phyloP scores from a whole-genome alignment of 2,797 vertebrate species.

The Arrhamphus sclerolepis region DNA sequence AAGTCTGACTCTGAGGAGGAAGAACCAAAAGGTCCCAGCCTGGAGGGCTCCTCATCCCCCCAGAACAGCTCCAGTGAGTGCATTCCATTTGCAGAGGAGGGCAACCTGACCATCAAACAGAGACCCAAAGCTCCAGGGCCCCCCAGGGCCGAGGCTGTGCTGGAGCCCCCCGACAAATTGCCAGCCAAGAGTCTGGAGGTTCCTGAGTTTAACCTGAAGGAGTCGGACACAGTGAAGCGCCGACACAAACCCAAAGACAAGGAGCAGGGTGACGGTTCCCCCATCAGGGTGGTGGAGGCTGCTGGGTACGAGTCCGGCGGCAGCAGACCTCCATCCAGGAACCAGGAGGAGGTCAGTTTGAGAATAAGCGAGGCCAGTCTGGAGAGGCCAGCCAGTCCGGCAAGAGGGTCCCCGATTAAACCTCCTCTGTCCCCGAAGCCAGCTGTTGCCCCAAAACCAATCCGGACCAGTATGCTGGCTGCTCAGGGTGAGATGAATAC shows the following conservation, averaged over 20 bases:
- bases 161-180: constrained; percentile 53
- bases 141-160: constrained; percentile 60
- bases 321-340: constrained; percentile 32
- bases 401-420: constrained; percentile 50
- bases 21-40: constrained; percentile 20
- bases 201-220: constrained; percentile 92
- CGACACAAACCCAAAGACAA: constrained; percentile 89
- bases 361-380: constrained; percentile 66
- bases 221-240: constrained; percentile 96
- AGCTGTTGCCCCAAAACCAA: constrained; percentile 65
- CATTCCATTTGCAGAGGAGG: constrained; percentile 96
- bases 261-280: constrained; percentile 71
- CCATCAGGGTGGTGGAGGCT: constrained; percentile 65
- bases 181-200: constrained; percentile 50
- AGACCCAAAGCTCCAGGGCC: constrained; percentile 86
- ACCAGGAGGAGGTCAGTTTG: constrained; percentile 45
- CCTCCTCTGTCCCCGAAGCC: constrained; percentile 76
- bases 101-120: constrained; percentile 97
- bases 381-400: constrained; percentile 73
- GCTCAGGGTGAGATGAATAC: constrained; percentile 64
- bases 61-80: constrained; percentile 95
- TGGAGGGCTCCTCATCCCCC: constrained; percentile 77
- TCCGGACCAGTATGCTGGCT: constrained; percentile 66
- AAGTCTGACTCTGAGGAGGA: constrained; percentile 87
- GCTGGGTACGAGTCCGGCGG: neutral